Evolutionary conservation across 2,113 vertebrate genomes (phyloP).

Genomic region (Callospermophilus lateralis): DNA sequence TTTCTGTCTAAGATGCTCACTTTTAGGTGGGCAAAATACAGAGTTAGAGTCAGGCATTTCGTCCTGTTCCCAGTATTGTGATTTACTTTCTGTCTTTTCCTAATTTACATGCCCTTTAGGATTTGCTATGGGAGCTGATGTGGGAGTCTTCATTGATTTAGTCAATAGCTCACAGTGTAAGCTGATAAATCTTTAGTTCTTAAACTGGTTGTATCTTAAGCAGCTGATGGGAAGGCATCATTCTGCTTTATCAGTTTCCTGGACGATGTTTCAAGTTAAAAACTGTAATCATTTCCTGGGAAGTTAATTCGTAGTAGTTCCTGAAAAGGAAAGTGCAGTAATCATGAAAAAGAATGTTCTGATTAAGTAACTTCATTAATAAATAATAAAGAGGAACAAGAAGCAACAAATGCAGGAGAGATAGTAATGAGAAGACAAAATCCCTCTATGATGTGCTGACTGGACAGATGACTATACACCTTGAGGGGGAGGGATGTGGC

Average conservation of each 20-base stretch:
- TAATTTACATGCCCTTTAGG: constrained; percentile 54
- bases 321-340: constrained; percentile 80
- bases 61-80: not conserved
- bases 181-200: constrained; percentile 78
- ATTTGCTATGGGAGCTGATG: constrained; percentile 51
- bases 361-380: constrained; percentile 53
- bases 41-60: not conserved
- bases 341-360: constrained; percentile 70
- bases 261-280: constrained; percentile 75
- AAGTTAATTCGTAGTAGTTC: constrained; percentile 83
- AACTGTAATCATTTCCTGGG: constrained; percentile 79
- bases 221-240: constrained; percentile 80
- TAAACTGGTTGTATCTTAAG: constrained; percentile 68
- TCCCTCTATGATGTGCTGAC: not conserved
- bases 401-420: not conserved
- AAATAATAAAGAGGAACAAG: constrained; percentile 15
- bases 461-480: not conserved
- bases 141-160: constrained; percentile 73
- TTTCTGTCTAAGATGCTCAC: not conserved
- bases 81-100: not conserved
- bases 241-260: constrained; percentile 82
- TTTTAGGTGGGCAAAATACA: not conserved
- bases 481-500: not conserved
- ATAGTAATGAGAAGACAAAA: not conserved
- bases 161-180: constrained; percentile 49